A percentile compares a stretch with the other conserved stretches of the same genome.
phyloP scores from a whole-genome alignment of 2,113 vertebrate genomes.

The Sceloporus undulatus region DNA sequence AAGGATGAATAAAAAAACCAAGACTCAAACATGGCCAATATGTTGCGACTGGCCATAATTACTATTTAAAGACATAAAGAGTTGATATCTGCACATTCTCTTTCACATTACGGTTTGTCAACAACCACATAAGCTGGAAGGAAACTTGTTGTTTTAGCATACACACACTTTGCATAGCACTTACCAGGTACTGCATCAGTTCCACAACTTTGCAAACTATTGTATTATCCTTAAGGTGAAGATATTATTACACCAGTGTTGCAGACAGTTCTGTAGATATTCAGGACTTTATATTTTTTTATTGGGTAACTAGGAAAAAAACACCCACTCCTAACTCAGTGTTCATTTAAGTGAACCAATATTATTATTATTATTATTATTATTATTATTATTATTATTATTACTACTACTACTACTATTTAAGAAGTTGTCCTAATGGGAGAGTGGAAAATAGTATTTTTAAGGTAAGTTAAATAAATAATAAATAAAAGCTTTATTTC shows the following conservation, averaged over 20 bases:
- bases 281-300: background rate
- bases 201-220: background rate
- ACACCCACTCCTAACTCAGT: background rate
- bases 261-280: background rate
- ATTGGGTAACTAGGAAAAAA: background rate
- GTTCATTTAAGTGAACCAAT: background rate
- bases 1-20: background rate
- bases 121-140: background rate
- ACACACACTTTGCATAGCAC: background rate
- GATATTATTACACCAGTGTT: background rate
- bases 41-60: background rate
- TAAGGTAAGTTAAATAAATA: background rate
- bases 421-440: background rate
- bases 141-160: background rate
- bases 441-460: background rate
- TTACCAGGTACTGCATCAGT: background rate
- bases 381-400: background rate
- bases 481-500: too few species aligned
- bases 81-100: background rate
- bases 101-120: background rate
- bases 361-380: background rate
- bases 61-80: too few species aligned
- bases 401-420: background rate
- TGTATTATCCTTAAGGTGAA: background rate
- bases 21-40: background rate